A percentile compares a stretch with the other conserved stretches of the same genome.
These are phyloP conservation scores for Rhinoraja longicauda DNA, from an alignment of 2,797 vertebrate species.

Conservation along the genomic window DNA sequence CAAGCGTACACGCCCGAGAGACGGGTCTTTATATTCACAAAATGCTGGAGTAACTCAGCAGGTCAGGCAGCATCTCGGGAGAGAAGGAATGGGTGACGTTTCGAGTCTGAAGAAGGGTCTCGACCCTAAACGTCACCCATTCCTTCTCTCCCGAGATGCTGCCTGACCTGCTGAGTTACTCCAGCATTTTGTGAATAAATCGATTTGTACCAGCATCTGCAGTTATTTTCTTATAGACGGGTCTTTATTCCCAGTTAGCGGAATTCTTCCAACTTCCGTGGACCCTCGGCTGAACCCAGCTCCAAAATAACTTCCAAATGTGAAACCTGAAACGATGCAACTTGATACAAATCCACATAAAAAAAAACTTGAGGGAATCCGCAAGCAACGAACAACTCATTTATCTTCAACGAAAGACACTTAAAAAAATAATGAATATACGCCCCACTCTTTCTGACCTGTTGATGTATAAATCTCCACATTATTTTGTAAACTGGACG, in stretches of 20 bases:
- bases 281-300: constrained; percentile 8
- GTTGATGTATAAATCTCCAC: background rate
- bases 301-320: constrained; percentile 27
- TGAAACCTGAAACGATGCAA: background rate
- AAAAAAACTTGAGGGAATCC: background rate
- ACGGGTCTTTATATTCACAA: background rate
- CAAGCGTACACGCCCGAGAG: too few species aligned
- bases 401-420: background rate
- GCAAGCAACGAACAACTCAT: background rate
- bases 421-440: background rate
- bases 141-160: too few species aligned
- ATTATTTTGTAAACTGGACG: background rate
- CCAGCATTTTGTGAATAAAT: too few species aligned
- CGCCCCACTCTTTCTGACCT: background rate
- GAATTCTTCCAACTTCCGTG: background rate
- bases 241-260: background rate
- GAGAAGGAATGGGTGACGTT: too few species aligned
- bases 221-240: too few species aligned
- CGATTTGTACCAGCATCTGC: too few species aligned
- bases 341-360: background rate
- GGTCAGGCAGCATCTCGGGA: too few species aligned
- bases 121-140: too few species aligned
- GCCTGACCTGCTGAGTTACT: too few species aligned
- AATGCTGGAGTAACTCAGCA: too few species aligned
- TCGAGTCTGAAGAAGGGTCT: too few species aligned